Base-by-base conservation (phyloP, 2,888 invertebrate species). In the Phania funesta region DNA sequence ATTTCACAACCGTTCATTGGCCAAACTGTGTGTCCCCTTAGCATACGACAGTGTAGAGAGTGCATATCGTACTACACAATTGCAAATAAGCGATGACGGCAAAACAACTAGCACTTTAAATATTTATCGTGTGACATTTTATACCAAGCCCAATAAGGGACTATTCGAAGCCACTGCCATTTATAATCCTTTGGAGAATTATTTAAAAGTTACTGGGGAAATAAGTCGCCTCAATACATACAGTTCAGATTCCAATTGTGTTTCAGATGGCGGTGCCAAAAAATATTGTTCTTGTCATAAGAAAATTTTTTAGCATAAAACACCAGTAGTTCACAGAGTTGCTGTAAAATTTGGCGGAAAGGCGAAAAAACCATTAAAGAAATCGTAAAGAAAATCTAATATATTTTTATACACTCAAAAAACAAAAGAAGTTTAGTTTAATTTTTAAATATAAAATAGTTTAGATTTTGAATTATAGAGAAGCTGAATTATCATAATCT, bases 131-230 rank as follows among this genome's bases (percentile, higher is more conserved):
- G 92, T 95, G n/a, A 92, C 94, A 71, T 92, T 96, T 74, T 92
- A 93, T 75, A 93, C 95, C n/a, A 90, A 89, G 7, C 96, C 96
- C 1, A 94, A 94, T 5, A 92, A 93, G 80, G 93, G 93, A 1
- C 91, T 93, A 41, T 96, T 95, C 86, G 96, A 96, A 90, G 93
- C 94, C 0, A 95, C 95, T 0, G 92, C 96, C 1, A 89, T 92
- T 13, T 90, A 92, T 60, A 89, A 90, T 68, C 78, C 85, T 16
- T 83, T 85, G 3, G 88, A 86, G 1, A 87, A 89, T 3, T 87
- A 88, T 24, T 92, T 93, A 75, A 86, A 91, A 80, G 85, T 94
- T 6, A 90, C 93, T 8, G 94, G 94, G 13, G 92, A 93, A 46
- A 92, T 95, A 9, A 95, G 94, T 88, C 91, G 94, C 35, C 87